phyloP scores from a whole-genome alignment of 1,140 invertebrate genomes.

The Oscheius sp. region DNA sequence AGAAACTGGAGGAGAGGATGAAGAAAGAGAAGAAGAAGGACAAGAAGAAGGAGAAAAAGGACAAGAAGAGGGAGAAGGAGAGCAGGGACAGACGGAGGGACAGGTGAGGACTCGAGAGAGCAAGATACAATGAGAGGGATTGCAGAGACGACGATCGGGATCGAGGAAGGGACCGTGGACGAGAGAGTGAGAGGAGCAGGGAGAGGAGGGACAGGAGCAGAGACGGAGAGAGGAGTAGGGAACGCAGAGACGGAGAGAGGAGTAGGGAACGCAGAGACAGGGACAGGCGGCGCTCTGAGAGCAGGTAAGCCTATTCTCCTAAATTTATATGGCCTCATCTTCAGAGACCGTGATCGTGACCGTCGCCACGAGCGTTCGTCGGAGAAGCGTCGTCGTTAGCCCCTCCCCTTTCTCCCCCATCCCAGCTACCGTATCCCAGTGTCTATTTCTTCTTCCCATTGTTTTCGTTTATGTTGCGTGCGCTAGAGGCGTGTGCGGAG shows the following conservation, averaged over 20 bases:
- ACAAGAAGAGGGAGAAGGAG: slow-evolving; percentile 30
- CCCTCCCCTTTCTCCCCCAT: too few species aligned
- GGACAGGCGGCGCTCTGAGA: slow-evolving; percentile 3
- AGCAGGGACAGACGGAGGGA: not conserved
- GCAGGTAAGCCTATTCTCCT: not conserved
- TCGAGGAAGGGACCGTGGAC: slow-evolving; percentile 1
- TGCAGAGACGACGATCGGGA: not conserved
- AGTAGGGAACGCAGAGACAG: slow-evolving; percentile 8
- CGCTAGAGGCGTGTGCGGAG: too few species aligned
- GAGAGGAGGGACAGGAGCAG: not conserved
- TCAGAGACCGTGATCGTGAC: not conserved
- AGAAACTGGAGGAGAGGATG: not conserved
- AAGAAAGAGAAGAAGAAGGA: slow-evolving; percentile 16
- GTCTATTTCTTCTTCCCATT: too few species aligned
- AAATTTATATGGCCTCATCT: not conserved
- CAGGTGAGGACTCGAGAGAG: not conserved
- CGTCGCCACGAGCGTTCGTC: too few species aligned
- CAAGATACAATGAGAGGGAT: not conserved
- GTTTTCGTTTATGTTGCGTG: too few species aligned
- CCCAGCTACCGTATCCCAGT: too few species aligned
- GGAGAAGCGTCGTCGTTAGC: too few species aligned
- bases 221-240: slow-evolving; percentile 6
- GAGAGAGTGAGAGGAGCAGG: slow-evolving; percentile 2
- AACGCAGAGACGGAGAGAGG: slow-evolving; percentile 13
- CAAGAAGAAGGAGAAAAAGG: slow-evolving; percentile 17